Conservation (phyloP, 2,113 vertebrate species). For the Rutilus rutilus region DNA sequence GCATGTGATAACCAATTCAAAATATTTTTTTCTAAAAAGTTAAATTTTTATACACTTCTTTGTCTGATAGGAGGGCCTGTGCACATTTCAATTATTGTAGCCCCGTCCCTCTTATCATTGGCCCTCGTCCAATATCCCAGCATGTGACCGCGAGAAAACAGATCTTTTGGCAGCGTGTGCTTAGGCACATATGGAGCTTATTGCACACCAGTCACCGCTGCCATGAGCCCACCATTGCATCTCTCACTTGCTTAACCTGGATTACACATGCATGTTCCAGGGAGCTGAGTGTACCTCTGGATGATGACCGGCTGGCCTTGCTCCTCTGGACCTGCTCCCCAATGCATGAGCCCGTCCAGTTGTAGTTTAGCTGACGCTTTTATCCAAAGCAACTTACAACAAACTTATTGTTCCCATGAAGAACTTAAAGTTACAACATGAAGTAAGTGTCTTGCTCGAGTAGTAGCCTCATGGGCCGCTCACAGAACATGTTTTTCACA, state of each 20-base stretch:
- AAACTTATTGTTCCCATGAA: not conserved
- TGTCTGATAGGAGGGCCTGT: not conserved
- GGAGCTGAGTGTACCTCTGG: not conserved
- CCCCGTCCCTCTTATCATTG: not conserved
- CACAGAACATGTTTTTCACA: no score
- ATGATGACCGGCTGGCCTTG: constrained; percentile 33
- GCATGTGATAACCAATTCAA: not conserved
- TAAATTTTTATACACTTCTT: not conserved
- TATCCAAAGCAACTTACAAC: not conserved
- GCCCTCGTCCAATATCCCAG: not conserved
- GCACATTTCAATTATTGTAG: not conserved
- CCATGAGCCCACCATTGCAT: constrained; percentile 9
- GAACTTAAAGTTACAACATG: not conserved
- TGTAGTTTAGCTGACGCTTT: not conserved
- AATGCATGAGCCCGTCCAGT: not conserved
- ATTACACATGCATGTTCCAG: constrained; percentile 25
- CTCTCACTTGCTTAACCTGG: constrained; percentile 10
- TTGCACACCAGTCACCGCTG: constrained; percentile 5
- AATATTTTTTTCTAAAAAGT: not conserved
- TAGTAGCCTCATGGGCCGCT: not conserved
- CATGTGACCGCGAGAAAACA: constrained; percentile 3
- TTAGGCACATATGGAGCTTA: constrained; percentile 29
- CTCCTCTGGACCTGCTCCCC: constrained; percentile 6
- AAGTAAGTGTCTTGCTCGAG: not conserved
- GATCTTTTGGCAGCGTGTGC: not conserved